Base-by-base conservation (phyloP, 2,888 invertebrate species). In the Rotaria sp. region DNA sequence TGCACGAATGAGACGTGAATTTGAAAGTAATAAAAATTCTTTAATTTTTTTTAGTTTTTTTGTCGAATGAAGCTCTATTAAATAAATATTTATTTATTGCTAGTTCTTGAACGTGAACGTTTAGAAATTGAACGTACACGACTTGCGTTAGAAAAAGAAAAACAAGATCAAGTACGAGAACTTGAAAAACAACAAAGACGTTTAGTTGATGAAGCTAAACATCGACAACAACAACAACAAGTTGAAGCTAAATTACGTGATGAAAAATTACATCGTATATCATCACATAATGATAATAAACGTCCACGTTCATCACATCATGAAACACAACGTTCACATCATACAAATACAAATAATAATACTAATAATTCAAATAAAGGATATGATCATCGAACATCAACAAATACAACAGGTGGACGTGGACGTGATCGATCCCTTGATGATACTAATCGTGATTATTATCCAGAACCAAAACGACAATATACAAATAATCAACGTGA, bases 51-150 rank as follows among this genome's bases (percentile, higher is more conserved):
- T 3, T n/a, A n/a, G n/a, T n/a, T n/a, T n/a, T n/a, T n/a, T n/a
- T n/a, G n/a, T n/a, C n/a, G n/a, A n/a, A n/a, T n/a, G n/a, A n/a
- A n/a, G n/a, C n/a, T n/a, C n/a, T n/a, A n/a, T 41, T 41, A 5
- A 52, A 24, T 52, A 5, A 52, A 52, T 52, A 24, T 67, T 35
- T 67, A 30, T 30, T 35, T n/a, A n/a, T n/a, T n/a, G n/a, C 5
- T 67, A 67, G 67, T 67, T 67, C 67, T 67, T 67, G 67, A 67
- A 67, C 67, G 67, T 67, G 67, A 67, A 35, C 67, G 67, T 67
- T 21, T 67, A 21, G 67, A 67, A 67, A 67, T 67, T 11, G 67
- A 67, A 67, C 67, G 67, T 21, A 35, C 67, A 1, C 35, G 67
- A 35, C 4, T 67, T 21, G 67, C 67, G 0, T 21, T 67, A 21